phyloP scores from a whole-genome alignment of 2,797 vertebrate genomes.

The Leuciscus waleckii region DNA sequence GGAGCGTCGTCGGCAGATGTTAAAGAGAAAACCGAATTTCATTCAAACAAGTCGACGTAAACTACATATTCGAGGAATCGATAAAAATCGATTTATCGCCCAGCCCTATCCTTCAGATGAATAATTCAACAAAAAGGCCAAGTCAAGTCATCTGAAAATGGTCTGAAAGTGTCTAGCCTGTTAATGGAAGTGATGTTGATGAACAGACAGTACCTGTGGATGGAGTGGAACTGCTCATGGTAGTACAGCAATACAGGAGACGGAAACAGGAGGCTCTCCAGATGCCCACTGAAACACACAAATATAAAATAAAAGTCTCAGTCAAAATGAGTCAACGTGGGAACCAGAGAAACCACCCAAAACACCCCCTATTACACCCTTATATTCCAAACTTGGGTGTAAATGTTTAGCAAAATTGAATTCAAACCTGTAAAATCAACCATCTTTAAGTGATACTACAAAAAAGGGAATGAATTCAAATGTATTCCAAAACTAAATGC shows the following conservation, averaged over 20 bases:
- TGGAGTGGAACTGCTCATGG: slow-evolving; percentile 81
- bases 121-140: not conserved
- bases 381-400: not conserved
- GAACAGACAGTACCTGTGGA: slow-evolving; percentile 75
- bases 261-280: slow-evolving; percentile 78
- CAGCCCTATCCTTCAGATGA: not conserved
- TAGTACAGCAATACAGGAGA: slow-evolving; percentile 73
- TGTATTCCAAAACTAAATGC: not conserved
- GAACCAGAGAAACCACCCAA: slow-evolving; percentile 6
- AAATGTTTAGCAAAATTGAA: not conserved
- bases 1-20: too few relatives aligned
- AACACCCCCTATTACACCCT: not conserved
- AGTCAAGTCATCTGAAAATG: not conserved
- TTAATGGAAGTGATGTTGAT: not conserved
- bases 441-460: not conserved
- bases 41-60: too few relatives aligned
- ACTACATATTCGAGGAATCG: too few relatives aligned
- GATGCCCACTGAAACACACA: slow-evolving; percentile 78
- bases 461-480: not conserved
- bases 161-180: slow-evolving; percentile 1
- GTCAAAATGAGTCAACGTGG: slow-evolving; percentile 27
- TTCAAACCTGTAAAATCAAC: not conserved
- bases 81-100: too few relatives aligned
- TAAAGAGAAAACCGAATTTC: too few relatives aligned
- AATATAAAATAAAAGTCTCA: slow-evolving; percentile 27